phyloP scores from a whole-genome alignment of 2,888 invertebrate species.

The Didymodactylos carnosus region DNA sequence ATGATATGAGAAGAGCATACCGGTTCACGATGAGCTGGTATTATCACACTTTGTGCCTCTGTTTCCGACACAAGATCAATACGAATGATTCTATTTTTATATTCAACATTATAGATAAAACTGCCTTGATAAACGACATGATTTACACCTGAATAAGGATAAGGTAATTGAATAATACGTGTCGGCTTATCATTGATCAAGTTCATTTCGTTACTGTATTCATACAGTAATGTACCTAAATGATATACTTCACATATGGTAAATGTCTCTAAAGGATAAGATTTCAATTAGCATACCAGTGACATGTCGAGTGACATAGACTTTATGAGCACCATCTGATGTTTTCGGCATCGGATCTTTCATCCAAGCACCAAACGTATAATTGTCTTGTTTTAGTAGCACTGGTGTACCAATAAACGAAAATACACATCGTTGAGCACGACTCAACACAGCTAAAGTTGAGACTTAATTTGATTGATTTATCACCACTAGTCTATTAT shows the following conservation, averaged over 20 bases:
- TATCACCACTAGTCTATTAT: too few species aligned
- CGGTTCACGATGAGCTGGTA: not conserved
- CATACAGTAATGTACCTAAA: slow-evolving; percentile 49
- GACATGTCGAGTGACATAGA: slow-evolving; percentile 2
- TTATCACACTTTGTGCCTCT: not conserved
- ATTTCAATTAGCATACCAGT: too few species aligned
- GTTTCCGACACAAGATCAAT: not conserved
- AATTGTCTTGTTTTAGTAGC: not conserved
- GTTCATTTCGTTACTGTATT: slow-evolving; percentile 45
- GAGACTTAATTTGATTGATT: too few species aligned
- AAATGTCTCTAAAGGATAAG: too few species aligned
- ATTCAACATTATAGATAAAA: slow-evolving; percentile 55
- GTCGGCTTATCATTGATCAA: slow-evolving; percentile 21
- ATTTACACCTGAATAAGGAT: slow-evolving; percentile 59
- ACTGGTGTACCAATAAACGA: not conserved
- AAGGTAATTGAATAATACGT: slow-evolving; percentile 29
- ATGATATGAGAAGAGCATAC: too few species aligned
- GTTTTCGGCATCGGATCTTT: slow-evolving; percentile 13
- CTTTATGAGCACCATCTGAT: slow-evolving; percentile 2
- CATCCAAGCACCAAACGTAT: slow-evolving; percentile 4
- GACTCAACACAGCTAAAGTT: not conserved
- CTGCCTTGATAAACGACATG: slow-evolving; percentile 83
- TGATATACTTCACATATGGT: too few species aligned
- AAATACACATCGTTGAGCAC: not conserved
- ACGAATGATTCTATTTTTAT: slow-evolving; percentile 15